Percentiles rank a stretch among this genome's conserved stretches.
These are phyloP conservation scores for Eilema sororculum DNA, from an alignment of 2,888 invertebrate species.

Conservation along the genomic window DNA sequence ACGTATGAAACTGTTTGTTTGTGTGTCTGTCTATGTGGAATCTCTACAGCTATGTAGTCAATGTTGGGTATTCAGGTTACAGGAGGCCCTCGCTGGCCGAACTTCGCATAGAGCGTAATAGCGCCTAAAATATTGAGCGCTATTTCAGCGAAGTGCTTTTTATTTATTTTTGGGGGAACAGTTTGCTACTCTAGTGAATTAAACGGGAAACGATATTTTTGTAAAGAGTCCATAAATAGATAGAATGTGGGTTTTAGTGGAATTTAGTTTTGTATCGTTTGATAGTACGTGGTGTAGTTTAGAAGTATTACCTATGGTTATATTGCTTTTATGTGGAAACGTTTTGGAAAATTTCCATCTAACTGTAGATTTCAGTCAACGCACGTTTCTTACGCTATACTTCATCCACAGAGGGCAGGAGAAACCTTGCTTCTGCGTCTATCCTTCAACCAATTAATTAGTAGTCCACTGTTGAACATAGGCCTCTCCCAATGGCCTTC, in stretches of 20 bases:
- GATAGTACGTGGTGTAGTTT: background rate
- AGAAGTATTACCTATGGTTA: background rate
- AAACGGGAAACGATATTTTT: background rate
- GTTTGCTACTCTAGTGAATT: slow-evolving; percentile 9
- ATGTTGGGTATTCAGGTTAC: slow-evolving; percentile 39
- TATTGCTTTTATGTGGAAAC: background rate
- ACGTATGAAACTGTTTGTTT: background rate
- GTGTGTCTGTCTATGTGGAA: background rate
- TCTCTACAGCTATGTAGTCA: slow-evolving; percentile 17
- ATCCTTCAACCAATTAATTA: too few relatives aligned
- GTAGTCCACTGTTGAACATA: too few relatives aligned
- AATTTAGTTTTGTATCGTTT: background rate
- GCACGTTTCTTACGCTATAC: too few relatives aligned
- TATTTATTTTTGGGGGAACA: slow-evolving; percentile 27
- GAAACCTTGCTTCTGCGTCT: too few relatives aligned
- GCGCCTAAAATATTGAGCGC: slow-evolving; percentile 32
- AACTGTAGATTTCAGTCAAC: too few relatives aligned
- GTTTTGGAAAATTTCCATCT: background rate
- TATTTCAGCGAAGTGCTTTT: slow-evolving; percentile 29
- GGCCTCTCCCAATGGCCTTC: too few relatives aligned
- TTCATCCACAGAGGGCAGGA: too few relatives aligned
- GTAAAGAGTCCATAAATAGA: background rate
- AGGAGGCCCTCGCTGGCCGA: slow-evolving; percentile 19
- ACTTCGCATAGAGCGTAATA: slow-evolving; percentile 32
- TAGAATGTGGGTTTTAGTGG: background rate